A percentile compares a stretch with the other conserved stretches of the same genome.
phyloP scores from a whole-genome alignment of 2,797 vertebrate genomes.

The Margarornis squamiger region DNA sequence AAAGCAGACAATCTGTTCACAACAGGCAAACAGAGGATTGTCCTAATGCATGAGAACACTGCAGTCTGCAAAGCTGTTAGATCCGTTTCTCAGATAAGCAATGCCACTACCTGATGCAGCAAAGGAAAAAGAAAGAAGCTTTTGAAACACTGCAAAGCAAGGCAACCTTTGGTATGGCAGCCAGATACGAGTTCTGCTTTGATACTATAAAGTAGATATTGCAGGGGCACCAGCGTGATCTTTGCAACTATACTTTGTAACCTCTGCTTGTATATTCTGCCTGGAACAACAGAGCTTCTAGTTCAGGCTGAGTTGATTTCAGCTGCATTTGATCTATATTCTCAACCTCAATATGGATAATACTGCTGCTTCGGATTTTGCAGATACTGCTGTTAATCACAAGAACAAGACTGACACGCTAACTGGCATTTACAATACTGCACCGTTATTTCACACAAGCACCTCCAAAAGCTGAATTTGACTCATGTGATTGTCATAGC shows the following conservation, averaged over 20 bases:
- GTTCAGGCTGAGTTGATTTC: not conserved
- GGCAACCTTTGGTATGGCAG: not conserved
- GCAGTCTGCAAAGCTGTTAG: not conserved
- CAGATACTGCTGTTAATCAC: not conserved
- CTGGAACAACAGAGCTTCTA: not conserved
- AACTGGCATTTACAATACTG: not conserved
- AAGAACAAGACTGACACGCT: not conserved
- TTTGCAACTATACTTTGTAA: not conserved
- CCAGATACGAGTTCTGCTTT: not conserved
- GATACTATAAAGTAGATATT: not conserved
- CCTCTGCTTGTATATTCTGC: not conserved
- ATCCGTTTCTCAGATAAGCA: not conserved
- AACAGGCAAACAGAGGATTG: not conserved
- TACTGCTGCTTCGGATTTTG: not conserved
- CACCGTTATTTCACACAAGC: not conserved
- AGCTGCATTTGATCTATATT: not conserved
- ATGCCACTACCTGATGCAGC: not conserved
- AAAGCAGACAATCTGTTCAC: not conserved
- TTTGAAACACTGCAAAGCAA: conserved; percentile 1
- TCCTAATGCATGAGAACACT: not conserved
- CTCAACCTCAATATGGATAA: not conserved
- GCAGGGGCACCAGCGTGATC: not conserved
- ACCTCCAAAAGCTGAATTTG: not conserved
- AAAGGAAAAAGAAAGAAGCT: not conserved
- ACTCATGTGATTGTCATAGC: not conserved